These are phyloP conservation scores for Hoplodrina ambigua DNA, from an alignment of 2,888 invertebrate species.

Conservation along the genomic window DNA sequence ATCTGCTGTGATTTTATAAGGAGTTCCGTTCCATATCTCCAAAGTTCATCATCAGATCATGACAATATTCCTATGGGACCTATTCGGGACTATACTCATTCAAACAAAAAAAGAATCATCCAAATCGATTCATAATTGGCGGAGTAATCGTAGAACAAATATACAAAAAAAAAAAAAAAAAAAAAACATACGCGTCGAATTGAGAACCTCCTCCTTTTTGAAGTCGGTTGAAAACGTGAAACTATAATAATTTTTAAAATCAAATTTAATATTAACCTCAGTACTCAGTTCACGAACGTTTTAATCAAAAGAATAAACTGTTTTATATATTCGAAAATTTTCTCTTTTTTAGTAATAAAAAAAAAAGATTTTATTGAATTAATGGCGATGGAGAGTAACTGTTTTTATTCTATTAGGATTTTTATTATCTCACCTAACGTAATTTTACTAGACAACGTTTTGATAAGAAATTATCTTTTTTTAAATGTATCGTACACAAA, in stretches of 20 bases:
- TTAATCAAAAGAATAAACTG: slow-evolving; percentile 1
- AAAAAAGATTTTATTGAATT: slow-evolving; percentile 10
- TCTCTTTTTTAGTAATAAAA: background rate
- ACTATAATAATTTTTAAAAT: slow-evolving; percentile 32
- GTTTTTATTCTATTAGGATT: slow-evolving; percentile 18
- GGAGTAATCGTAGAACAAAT: no score
- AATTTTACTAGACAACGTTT: slow-evolving; percentile 11
- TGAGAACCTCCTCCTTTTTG: no score
- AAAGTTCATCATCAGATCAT: no score
- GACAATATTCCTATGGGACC: no score
- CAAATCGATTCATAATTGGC: no score
- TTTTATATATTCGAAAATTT: slow-evolving; percentile 6
- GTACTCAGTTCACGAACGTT: slow-evolving; percentile 53
- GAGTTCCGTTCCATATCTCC: no score
- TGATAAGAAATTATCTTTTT: background rate
- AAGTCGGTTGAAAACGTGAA: no score
- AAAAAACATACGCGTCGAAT: no score
- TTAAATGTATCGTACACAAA: background rate
- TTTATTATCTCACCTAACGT: background rate
- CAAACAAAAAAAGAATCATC: no score
- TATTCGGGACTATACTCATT: no score
- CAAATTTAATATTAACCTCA: slow-evolving; percentile 41
- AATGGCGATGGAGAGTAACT: background rate
- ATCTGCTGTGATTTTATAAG: no score
- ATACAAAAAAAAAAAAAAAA: no score